These are phyloP conservation scores for Leptothorax acervorum DNA, from an alignment of 2,888 invertebrate genomes.

Conservation along the genomic window DNA sequence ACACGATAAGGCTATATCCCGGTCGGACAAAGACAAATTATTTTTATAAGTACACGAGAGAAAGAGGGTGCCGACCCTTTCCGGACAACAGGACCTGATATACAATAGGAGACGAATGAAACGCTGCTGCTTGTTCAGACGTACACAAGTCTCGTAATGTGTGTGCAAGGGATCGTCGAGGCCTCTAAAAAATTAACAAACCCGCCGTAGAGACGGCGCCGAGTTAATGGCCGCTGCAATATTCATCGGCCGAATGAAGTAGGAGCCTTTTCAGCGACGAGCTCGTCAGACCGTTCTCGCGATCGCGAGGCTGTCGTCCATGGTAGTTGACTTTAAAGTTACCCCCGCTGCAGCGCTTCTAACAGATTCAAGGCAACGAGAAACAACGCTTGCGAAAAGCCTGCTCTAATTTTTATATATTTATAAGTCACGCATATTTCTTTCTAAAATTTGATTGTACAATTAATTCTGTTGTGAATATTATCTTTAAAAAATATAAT, in stretches of 20 bases:
- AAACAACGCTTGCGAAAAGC: not conserved
- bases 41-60: conserved; percentile 19
- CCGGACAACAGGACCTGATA: not conserved
- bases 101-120: conserved; percentile 39
- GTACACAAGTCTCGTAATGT: conserved; percentile 19
- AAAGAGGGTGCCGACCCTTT: conserved; percentile 31
- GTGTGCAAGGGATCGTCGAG: conserved; percentile 35
- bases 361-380: not conserved
- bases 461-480: not conserved
- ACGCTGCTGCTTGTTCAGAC: conserved; percentile 35
- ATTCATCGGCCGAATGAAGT: conserved; percentile 66
- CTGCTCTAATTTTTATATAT: conserved; percentile 18
- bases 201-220: conserved; percentile 34
- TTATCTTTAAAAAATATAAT: not conserved
- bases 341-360: not conserved
- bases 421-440: not conserved
- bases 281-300: conserved; percentile 45
- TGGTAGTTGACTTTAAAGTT: conserved; percentile 29
- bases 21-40: conserved; percentile 41
- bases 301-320: conserved; percentile 44
- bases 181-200: conserved; percentile 68
- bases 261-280: conserved; percentile 48
- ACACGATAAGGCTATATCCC: not conserved
- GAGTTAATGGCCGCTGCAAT: conserved; percentile 71
- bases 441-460: not conserved